Percentiles rank a stretch among this genome's conserved stretches.
phyloP scores from a whole-genome alignment of 2,888 invertebrate genomes.

The Stenoptilia bipunctidactyla region DNA sequence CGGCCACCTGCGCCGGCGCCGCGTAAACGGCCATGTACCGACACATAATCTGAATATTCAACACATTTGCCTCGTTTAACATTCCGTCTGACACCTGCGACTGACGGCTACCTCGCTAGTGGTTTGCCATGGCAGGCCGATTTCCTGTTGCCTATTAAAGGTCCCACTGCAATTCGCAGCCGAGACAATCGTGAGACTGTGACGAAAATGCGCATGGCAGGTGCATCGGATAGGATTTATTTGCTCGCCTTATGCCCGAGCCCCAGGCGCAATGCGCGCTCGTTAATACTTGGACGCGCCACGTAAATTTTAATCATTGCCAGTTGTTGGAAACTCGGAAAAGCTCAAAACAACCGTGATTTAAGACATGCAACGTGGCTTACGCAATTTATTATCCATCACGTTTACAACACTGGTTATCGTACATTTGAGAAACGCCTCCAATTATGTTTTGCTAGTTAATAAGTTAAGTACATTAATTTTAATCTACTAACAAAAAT shows the following conservation, averaged over 20 bases:
- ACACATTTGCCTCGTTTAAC: conserved; percentile 53
- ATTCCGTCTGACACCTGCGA: conserved; percentile 60
- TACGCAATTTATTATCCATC: neutral
- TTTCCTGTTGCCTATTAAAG: neutral
- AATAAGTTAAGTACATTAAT: too few relatives aligned
- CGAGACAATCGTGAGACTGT: neutral
- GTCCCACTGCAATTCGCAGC: neutral
- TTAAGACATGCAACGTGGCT: conserved; percentile 45
- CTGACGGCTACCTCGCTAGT: conserved; percentile 43
- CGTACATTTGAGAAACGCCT: too few relatives aligned
- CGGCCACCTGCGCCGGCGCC: conserved; percentile 75
- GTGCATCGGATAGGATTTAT: conserved; percentile 67
- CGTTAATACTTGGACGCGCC: conserved; percentile 66
- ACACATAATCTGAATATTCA: conserved; percentile 69
- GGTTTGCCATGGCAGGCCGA: conserved; percentile 23
- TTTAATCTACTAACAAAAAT: too few relatives aligned
- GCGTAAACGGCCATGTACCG: conserved; percentile 70
- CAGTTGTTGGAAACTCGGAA: conserved; percentile 61
- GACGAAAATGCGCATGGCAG: conserved; percentile 27
- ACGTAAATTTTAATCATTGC: conserved; percentile 69
- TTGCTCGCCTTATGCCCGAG: conserved; percentile 47
- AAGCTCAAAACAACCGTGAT: conserved; percentile 63
- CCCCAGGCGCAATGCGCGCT: conserved; percentile 52
- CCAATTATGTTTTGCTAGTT: too few relatives aligned
- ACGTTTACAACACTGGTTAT: neutral